Evolutionary conservation across 2,888 invertebrate species (phyloP).

Genomic region (Macrosoma leucophasiata): DNA sequence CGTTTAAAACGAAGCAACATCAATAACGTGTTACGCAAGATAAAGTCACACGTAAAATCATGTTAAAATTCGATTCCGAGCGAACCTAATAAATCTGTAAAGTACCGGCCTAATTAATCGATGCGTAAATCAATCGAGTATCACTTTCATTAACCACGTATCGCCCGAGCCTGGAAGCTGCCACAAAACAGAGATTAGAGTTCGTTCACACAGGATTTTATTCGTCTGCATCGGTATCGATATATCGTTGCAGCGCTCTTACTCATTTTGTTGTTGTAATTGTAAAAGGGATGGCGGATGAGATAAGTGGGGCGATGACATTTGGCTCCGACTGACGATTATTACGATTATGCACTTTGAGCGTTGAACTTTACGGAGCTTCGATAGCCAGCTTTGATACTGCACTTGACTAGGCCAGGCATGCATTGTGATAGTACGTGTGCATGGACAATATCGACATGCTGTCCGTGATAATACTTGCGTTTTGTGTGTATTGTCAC

Average conservation of each 20-base stretch:
- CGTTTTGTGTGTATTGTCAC: no score
- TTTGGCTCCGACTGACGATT: conserved; percentile 72
- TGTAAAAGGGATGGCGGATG: conserved; percentile 76
- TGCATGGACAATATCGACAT: no score
- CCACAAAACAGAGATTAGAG: conserved; percentile 73
- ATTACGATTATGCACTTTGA: conserved; percentile 74
- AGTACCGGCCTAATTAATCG: no score
- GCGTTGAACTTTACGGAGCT: conserved; percentile 73
- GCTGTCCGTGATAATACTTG: no score
- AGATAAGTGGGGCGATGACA: conserved; percentile 75
- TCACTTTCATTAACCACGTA: conserved; percentile 52
- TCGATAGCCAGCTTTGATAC: conserved; percentile 58
- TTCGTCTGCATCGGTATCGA: conserved; percentile 68
- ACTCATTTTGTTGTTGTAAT: conserved; percentile 76
- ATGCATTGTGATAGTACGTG: no score
- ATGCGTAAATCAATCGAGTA: no score
- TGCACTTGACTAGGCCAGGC: no score
- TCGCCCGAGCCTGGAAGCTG: conserved; percentile 59
- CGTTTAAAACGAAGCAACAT: no score
- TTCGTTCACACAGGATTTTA: conserved; percentile 76
- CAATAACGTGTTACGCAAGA: no score
- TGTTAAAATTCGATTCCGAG: no score
- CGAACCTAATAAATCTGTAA: no score
- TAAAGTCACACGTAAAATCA: no score
- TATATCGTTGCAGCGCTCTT: conserved; percentile 69